Percentiles rank a stretch among this genome's conserved stretches.
phyloP scores from a whole-genome alignment of 2,888 invertebrate genomes.

The Choreutis nemorana region DNA sequence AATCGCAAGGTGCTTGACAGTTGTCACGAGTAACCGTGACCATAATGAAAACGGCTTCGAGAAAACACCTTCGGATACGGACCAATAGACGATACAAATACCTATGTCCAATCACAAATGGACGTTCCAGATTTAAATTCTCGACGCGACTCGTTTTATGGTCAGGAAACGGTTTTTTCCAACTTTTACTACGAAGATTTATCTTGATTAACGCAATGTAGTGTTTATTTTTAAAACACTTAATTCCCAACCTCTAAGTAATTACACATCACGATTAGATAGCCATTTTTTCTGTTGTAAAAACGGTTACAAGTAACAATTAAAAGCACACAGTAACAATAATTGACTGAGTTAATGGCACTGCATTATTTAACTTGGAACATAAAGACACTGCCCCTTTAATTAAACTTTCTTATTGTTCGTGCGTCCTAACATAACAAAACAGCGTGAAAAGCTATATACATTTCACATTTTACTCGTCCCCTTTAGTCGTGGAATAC shows the following conservation, averaged over 20 bases:
- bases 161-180: too few relatives aligned
- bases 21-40: conserved; percentile 32
- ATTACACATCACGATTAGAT: conserved; percentile 4
- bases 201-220: too few relatives aligned
- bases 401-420: conserved; percentile 21
- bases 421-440: conserved; percentile 12
- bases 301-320: conserved; percentile 22
- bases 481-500: conserved; percentile 2
- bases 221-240: too few relatives aligned
- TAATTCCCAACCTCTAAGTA: too few relatives aligned
- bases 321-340: conserved; percentile 21
- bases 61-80: conserved; percentile 22
- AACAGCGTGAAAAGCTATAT: conserved; percentile 1
- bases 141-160: too few relatives aligned
- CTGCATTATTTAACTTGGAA: conserved; percentile 15
- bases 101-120: conserved; percentile 15
- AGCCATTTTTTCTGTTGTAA: conserved; percentile 10
- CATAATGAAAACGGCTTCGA: conserved; percentile 20
- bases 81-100: conserved; percentile 21
- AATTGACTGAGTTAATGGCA: conserved; percentile 23
- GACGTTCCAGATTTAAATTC: conserved; percentile 21
- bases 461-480: too few relatives aligned
- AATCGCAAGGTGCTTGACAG: conserved; percentile 30
- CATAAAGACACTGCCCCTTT: conserved; percentile 15
- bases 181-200: too few relatives aligned